A percentile compares a stretch with the other conserved stretches of the same genome.
These are phyloP conservation scores for Sinhomidia bicolor DNA, from an alignment of 2,888 invertebrate genomes.

Conservation along the genomic window DNA sequence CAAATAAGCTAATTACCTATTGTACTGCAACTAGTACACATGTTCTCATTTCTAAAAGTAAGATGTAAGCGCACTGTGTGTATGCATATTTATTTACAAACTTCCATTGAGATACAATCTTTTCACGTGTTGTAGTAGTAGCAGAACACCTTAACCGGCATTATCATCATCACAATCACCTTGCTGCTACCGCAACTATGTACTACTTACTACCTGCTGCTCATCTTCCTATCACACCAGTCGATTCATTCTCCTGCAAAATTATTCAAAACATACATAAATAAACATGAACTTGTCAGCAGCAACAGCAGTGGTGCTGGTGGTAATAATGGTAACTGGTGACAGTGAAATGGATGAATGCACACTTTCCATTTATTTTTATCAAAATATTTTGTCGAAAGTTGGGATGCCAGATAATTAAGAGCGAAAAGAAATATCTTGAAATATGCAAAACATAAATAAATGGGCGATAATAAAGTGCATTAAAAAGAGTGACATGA, in stretches of 20 bases:
- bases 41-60: neutral
- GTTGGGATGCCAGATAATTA: neutral
- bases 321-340: neutral
- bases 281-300: no score
- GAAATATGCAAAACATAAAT: neutral
- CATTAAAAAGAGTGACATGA: neutral
- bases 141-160: no score
- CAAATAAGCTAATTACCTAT: constrained; percentile 10
- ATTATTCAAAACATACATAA: no score
- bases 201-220: no score
- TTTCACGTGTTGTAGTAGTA: no score
- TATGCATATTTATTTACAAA: neutral
- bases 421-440: neutral
- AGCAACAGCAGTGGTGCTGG: no score
- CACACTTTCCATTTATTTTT: neutral
- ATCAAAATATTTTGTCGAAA: neutral
- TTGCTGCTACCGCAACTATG: no score
- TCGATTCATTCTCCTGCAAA: no score
- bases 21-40: neutral
- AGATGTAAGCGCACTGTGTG: neutral
- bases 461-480: neutral
- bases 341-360: neutral
- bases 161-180: no score
- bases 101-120: no score
- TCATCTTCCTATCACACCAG: no score